Evolutionary conservation across 2,113 vertebrate species (phyloP).

Genomic region (Hystrix cristata): DNA sequence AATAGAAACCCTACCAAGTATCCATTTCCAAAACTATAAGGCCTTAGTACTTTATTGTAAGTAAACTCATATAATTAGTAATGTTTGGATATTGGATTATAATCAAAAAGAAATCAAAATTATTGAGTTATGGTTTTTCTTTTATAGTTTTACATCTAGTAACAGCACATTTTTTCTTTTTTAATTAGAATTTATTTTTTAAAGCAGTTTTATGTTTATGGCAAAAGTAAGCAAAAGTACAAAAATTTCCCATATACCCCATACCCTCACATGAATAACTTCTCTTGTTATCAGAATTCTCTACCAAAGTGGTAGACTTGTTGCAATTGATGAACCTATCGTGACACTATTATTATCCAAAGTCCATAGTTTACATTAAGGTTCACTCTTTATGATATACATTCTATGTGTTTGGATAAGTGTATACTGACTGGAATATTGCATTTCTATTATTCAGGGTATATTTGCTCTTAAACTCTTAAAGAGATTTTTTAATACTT

Average conservation of each 20-base stretch:
- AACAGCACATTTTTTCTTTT: background rate
- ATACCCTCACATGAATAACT: background rate
- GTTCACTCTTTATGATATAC: background rate
- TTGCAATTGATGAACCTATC: background rate
- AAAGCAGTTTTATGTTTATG: background rate
- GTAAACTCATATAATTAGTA: constrained; percentile 38
- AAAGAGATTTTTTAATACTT: constrained; percentile 5
- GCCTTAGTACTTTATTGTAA: constrained; percentile 28
- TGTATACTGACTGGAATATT: background rate
- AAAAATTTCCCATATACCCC: background rate
- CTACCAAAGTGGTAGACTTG: background rate
- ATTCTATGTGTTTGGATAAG: background rate
- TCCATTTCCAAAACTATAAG: constrained; percentile 45
- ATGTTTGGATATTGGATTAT: background rate
- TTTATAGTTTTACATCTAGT: constrained; percentile 58
- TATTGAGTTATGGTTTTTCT: background rate
- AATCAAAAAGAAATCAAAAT: constrained; percentile 38
- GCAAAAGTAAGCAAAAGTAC: background rate
- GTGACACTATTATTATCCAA: background rate
- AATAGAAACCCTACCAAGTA: background rate
- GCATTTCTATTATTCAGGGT: background rate
- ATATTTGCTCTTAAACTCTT: constrained; percentile 31
- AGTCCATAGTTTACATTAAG: background rate
- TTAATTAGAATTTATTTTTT: background rate
- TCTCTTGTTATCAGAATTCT: background rate